Base-by-base conservation (phyloP, 30 jellyfish, hydroid and myxozoan genomes). In the Aurelia aurita region DNA sequence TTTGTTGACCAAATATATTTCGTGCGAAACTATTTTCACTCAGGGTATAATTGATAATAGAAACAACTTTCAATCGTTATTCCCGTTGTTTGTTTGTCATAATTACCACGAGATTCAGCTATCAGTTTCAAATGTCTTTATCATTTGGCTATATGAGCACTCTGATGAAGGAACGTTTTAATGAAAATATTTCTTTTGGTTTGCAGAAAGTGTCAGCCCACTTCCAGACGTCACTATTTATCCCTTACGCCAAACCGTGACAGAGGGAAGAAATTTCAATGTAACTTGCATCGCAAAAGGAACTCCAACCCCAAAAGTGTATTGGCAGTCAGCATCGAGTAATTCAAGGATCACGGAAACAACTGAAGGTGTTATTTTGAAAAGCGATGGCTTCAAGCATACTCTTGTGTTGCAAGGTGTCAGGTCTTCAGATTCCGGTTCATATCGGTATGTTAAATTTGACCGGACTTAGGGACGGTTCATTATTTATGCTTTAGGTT, bases 281-380 rank as follows among this genome's bases (percentile, higher is more conserved):
- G 54, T 88, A 29, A 77, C 96, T 19, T 88, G 96, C 82, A 65
- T 72, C 47, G 96, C 88, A 1, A 88, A 70, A 29, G 96, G 96
- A 31, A 77, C 78, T 16, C 96, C 96, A 11, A 47, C 12, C 20
- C 96, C 96, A 72, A 46, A 61, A 2, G 96, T 88, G 25, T 19
- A 32, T 19, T 88, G 96, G 96, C 69, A 88, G 35, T 60, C 86
- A 0, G 96, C 90, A 26, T 70, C 96, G 8, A 88, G 67, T 58
- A 75, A 88, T 62, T 61, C 69, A 16, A 61, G 26, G 28, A 88
- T 88, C 74, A 88, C 96, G 19, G 53, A 79, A 34, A 57, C 26
- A 13, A 71, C 91, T 6, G 96, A 79, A 25, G 96, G 96, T 21
- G 86, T 88, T 29, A 34, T 60, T 12, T 27, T 77, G 55, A 15